These are phyloP conservation scores for Stictonetta naevosa DNA, from an alignment of 2,113 vertebrate genomes.

Conservation along the genomic window DNA sequence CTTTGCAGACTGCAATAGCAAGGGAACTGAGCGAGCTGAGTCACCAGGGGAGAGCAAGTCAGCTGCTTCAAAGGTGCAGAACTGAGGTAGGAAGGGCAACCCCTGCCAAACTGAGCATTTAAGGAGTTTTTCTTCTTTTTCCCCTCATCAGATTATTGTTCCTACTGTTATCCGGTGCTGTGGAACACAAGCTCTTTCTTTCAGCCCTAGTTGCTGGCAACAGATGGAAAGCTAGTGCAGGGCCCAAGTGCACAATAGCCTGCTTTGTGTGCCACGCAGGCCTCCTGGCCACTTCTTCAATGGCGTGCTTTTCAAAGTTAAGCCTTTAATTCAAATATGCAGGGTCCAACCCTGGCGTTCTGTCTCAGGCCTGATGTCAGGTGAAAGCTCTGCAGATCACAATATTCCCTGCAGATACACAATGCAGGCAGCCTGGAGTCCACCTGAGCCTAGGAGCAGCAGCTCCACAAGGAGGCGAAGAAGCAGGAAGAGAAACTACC, in stretches of 20 bases:
- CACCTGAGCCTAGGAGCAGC: not conserved
- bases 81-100: not conserved
- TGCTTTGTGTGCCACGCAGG: not conserved
- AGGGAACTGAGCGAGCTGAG: not conserved
- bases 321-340: slow-evolving; percentile 30
- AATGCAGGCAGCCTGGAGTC: fast-evolving
- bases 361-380: not conserved
- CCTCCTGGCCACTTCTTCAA: not conserved
- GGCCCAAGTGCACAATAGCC: not conserved
- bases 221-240: not conserved
- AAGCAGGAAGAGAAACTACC: not conserved
- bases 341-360: not conserved
- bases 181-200: not conserved
- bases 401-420: not conserved
- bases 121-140: not conserved
- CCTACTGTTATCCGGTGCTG: not conserved
- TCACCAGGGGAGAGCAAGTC: not conserved
- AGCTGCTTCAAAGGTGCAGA: not conserved
- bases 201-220: not conserved
- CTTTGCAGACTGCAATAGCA: not conserved
- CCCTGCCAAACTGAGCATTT: not conserved
- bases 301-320: not conserved
- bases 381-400: not conserved
- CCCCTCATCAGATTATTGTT: not conserved
- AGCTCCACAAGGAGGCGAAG: not conserved